Evolutionary conservation across 2,797 vertebrate species (phyloP).

Genomic region (Naso thynnoides): DNA sequence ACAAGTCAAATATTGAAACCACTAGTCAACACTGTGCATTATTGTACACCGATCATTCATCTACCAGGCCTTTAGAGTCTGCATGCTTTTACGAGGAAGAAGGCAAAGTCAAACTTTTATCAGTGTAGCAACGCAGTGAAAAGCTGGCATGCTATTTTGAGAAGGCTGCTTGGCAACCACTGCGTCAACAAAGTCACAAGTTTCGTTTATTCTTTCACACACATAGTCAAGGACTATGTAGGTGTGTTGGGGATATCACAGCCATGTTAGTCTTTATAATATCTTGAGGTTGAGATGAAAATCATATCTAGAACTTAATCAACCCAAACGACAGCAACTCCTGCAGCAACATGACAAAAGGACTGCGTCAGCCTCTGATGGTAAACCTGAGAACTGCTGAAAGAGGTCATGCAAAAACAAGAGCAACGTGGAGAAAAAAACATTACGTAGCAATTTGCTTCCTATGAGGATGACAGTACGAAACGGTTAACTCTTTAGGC

Average conservation of each 20-base stretch:
- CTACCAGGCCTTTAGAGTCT: not conserved
- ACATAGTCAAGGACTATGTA: slow-evolving; percentile 23
- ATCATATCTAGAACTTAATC: slow-evolving; percentile 19
- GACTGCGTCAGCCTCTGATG: not conserved
- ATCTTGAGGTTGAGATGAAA: not conserved
- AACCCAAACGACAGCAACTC: not conserved
- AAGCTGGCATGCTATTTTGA: slow-evolving; percentile 70
- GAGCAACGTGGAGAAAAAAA: not conserved
- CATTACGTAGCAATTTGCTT: not conserved
- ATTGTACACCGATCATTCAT: too few relatives aligned
- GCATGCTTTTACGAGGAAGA: slow-evolving; percentile 6
- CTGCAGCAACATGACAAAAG: slow-evolving; percentile 8
- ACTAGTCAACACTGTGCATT: too few relatives aligned
- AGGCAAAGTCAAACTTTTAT: slow-evolving; percentile 56
- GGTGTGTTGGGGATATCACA: slow-evolving; percentile 11
- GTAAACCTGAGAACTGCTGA: slow-evolving; percentile 47
- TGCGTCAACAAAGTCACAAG: slow-evolving; percentile 68
- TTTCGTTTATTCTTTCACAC: slow-evolving; percentile 19
- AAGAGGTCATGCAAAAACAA: slow-evolving; percentile 58
- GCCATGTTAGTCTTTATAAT: not conserved
- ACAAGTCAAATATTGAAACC: too few relatives aligned
- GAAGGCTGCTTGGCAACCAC: slow-evolving; percentile 72
- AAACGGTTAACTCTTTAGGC: too few relatives aligned
- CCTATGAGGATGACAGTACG: too few relatives aligned
- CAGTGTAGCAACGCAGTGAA: slow-evolving; percentile 27